Evolutionary conservation across 2,797 vertebrate species (phyloP).

Genomic region (Chaetophractus vellerosus): DNA sequence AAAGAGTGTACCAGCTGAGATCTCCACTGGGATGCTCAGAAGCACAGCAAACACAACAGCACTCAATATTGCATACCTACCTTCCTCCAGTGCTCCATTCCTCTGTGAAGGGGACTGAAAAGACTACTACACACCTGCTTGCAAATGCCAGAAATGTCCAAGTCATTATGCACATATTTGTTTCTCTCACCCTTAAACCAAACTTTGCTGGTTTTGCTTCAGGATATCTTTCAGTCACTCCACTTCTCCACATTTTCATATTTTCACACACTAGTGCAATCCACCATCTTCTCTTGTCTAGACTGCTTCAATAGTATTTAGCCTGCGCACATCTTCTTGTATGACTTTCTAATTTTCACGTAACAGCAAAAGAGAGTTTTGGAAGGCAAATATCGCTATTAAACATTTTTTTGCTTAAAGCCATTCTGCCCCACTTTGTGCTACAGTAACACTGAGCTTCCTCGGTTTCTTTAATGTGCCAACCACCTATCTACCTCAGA

Average conservation of each 20-base stretch:
- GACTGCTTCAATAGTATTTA: neutral
- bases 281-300: neutral
- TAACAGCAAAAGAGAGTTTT: neutral
- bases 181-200: neutral
- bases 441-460: neutral
- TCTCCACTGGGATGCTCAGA: neutral
- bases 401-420: slow-evolving; percentile 6
- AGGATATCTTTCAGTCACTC: neutral
- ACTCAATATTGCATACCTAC: neutral
- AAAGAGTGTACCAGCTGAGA: neutral
- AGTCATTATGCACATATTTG: neutral
- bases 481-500: neutral
- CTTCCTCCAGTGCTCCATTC: neutral
- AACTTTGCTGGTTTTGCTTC: neutral
- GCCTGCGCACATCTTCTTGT: neutral
- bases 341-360: neutral
- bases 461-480: neutral
- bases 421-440: neutral
- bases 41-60: neutral
- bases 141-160: neutral
- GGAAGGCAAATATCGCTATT: slow-evolving; percentile 12
- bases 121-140: neutral
- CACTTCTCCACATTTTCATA: neutral
- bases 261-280: neutral
- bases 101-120: neutral